Conservation (phyloP, 64 coral and sea anemone genomes). For the Porites lutea region DNA sequence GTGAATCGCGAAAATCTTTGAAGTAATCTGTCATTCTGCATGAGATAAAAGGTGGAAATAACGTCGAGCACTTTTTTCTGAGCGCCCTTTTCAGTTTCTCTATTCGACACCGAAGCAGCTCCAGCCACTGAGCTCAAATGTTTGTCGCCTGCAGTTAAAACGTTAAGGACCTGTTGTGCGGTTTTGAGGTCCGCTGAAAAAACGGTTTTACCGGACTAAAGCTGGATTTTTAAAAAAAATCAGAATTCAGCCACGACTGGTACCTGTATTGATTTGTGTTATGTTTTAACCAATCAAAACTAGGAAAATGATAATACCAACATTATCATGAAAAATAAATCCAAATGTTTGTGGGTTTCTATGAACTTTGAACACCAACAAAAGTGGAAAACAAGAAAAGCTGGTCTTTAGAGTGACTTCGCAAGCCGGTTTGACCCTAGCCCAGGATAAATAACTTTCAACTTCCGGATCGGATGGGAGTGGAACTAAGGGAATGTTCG, state of each 20-base stretch:
- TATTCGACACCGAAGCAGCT: no score
- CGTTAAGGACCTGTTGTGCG: background rate
- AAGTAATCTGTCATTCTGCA: background rate
- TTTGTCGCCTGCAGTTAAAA: background rate
- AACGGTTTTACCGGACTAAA: background rate
- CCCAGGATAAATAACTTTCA: no score
- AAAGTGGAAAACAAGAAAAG: no score
- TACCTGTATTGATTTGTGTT: background rate
- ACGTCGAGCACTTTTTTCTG: background rate
- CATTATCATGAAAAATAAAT: background rate
- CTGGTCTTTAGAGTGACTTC: no score
- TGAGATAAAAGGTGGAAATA: background rate
- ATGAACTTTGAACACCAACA: no score
- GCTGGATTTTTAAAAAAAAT: no score
- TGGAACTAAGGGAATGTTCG: no score
- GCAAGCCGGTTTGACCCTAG: no score
- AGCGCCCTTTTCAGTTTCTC: background rate
- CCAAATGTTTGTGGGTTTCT: no score
- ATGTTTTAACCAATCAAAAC: no score
- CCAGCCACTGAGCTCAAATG: no score
- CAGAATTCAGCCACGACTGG: background rate
- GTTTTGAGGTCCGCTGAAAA: background rate
- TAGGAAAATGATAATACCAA: background rate
- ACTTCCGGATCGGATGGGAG: no score
- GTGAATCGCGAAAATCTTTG: slow-evolving; percentile 11